Conservation (phyloP, 2,113 vertebrate genomes). For the Peromyscus leucopus region DNA sequence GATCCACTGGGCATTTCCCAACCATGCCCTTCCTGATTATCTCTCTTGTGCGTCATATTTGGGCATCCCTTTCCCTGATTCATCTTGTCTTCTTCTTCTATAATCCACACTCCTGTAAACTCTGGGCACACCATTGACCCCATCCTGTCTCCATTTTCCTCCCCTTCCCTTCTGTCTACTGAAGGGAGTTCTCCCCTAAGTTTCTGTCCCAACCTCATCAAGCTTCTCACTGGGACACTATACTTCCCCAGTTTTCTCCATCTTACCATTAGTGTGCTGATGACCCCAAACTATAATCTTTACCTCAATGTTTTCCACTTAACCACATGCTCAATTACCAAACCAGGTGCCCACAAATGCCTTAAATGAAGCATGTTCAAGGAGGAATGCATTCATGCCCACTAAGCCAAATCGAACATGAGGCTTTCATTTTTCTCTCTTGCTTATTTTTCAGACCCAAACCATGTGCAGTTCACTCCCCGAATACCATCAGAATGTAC, state of each 20-base stretch:
- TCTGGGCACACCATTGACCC: rapidly evolving
- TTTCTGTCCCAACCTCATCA: neutral
- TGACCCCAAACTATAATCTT: neutral
- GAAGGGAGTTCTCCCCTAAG: too few relatives aligned
- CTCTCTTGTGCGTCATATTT: neutral
- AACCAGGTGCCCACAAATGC: neutral
- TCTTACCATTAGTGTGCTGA: neutral
- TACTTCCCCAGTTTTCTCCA: neutral
- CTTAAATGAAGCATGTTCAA: too few relatives aligned
- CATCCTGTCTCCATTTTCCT: neutral
- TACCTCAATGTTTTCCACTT: neutral
- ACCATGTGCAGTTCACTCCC: neutral
- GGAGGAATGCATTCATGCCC: neutral
- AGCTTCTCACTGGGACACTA: neutral
- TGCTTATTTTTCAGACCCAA: neutral
- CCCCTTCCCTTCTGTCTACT: neutral
- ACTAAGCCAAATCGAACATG: neutral
- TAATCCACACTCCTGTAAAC: neutral
- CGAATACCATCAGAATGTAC: too few relatives aligned
- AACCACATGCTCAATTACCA: neutral
- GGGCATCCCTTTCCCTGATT: rapidly evolving
- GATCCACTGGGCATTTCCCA: neutral
- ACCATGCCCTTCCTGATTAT: neutral
- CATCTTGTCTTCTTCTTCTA: neutral
- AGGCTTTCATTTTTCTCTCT: too few relatives aligned